These are phyloP conservation scores for Petromus typicus DNA, from an alignment of 2,113 vertebrate genomes.

Conservation along the genomic window DNA sequence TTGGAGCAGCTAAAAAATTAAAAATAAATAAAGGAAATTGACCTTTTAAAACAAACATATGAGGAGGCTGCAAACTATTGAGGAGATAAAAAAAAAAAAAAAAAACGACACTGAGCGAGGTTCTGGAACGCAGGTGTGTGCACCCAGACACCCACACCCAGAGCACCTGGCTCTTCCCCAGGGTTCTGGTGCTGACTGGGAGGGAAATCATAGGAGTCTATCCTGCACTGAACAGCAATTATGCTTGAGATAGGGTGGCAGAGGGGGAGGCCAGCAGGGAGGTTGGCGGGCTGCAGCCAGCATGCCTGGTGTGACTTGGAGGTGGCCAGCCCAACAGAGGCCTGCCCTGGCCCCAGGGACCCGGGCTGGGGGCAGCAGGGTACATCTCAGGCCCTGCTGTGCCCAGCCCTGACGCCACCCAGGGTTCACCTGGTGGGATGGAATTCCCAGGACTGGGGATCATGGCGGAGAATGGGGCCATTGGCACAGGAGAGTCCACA, in stretches of 20 bases:
- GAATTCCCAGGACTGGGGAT: fast-evolving
- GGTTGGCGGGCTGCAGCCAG: not conserved
- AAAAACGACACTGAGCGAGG: not conserved
- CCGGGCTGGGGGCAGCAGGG: not conserved
- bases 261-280: not conserved
- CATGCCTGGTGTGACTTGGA: not conserved
- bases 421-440: not conserved
- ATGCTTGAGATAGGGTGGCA: not conserved
- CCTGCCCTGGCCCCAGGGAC: not conserved
- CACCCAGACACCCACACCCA: conserved; percentile 7
- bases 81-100: not conserved
- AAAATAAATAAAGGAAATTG: not conserved
- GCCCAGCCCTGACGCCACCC: not conserved
- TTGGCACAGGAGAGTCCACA: too few relatives aligned
- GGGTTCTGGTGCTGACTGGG: not conserved
- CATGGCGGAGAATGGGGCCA: not conserved
- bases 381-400: not conserved
- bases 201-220: not conserved
- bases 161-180: not conserved
- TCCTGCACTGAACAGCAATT: not conserved
- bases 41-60: not conserved
- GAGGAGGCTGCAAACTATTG: not conserved
- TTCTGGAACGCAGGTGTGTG: conserved; percentile 62
- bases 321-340: not conserved
- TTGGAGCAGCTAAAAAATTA: not conserved